Evolutionary conservation across 2,113 vertebrate species (phyloP).

Genomic region (Sander vitreus): DNA sequence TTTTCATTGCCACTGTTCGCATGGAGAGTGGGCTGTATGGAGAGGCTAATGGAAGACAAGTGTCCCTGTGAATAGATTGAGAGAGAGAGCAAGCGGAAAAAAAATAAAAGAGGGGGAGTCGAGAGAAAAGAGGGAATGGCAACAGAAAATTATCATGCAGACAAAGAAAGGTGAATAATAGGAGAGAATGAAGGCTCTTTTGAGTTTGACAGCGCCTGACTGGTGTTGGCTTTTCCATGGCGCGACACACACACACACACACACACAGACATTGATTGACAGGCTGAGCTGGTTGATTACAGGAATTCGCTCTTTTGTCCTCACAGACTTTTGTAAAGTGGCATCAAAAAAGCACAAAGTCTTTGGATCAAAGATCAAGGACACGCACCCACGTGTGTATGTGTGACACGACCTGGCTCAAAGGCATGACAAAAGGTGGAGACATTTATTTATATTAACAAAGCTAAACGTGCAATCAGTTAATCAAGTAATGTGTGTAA

Average conservation of each 20-base stretch:
- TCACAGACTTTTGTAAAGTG: background rate
- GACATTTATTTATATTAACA: no score
- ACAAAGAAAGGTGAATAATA: background rate
- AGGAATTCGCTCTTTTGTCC: background rate
- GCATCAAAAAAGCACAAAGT: background rate
- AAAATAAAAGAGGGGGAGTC: no score
- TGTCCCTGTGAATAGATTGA: conserved; percentile 17
- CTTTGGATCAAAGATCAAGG: conserved; percentile 4
- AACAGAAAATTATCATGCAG: background rate
- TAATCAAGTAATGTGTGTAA: no score
- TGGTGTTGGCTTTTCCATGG: no score
- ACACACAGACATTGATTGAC: conserved; percentile 4
- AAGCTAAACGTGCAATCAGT: no score
- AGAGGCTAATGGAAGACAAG: conserved; percentile 56
- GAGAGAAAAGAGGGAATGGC: background rate
- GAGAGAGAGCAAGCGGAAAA: no score
- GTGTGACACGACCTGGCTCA: no score
- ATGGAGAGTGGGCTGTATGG: background rate
- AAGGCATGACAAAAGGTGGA: no score
- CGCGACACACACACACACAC: background rate
- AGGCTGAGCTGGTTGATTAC: background rate
- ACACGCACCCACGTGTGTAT: background rate
- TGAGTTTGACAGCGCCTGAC: background rate
- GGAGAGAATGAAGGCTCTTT: background rate
- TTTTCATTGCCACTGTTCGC: conserved; percentile 20